These are phyloP conservation scores for Polydrusus tereticollis DNA, from an alignment of 2,888 invertebrate species.

Conservation along the genomic window DNA sequence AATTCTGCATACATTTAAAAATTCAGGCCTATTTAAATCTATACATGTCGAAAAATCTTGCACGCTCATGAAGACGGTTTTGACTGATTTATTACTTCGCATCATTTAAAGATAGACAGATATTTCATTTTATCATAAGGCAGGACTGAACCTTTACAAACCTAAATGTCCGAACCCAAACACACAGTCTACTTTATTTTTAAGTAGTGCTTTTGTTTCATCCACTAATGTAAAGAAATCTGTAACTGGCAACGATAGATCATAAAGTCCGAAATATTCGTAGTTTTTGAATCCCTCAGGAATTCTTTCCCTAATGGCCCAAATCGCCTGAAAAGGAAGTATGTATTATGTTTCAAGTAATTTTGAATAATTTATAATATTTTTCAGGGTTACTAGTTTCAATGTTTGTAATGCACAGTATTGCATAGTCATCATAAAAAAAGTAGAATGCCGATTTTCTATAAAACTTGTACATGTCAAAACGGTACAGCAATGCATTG, in stretches of 20 bases:
- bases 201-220: slow-evolving; percentile 75
- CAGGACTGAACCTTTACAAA: slow-evolving; percentile 59
- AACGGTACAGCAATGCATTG: no score
- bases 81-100: no score
- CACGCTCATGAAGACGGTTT: no score
- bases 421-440: no score
- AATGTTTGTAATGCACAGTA: no score
- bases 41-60: no score
- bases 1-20: no score
- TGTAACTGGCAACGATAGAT: slow-evolving; percentile 87
- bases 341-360: neutral
- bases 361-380: neutral
- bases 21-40: no score
- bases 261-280: slow-evolving; percentile 93
- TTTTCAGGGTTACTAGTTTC: no score
- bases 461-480: no score
- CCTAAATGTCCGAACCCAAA: slow-evolving; percentile 96
- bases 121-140: neutral
- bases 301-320: slow-evolving; percentile 88
- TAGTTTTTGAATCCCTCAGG: slow-evolving; percentile 79
- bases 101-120: no score
- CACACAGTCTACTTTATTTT: slow-evolving; percentile 73
- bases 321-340: slow-evolving; percentile 73
- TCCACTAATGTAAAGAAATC: slow-evolving; percentile 87
- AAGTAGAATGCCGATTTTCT: no score